Conservation (phyloP, 2,888 invertebrate species). For the Tetramorium bicarinatum region DNA sequence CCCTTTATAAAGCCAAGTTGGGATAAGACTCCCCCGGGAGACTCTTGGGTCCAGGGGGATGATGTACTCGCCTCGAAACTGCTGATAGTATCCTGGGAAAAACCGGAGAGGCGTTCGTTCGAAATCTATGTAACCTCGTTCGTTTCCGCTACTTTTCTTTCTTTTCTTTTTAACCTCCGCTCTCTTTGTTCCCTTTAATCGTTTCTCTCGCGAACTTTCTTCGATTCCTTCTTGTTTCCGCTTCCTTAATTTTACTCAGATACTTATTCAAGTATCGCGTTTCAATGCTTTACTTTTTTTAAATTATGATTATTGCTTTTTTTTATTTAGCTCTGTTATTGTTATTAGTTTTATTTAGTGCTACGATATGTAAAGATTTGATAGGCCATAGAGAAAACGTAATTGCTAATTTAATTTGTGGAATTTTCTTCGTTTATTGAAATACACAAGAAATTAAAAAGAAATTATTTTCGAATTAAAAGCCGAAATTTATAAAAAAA, state of each 20-base stretch:
- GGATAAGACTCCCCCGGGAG: constrained; percentile 80
- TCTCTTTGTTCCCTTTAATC: constrained; percentile 19
- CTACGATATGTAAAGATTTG: neutral
- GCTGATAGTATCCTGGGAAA: constrained; percentile 78
- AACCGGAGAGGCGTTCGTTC: constrained; percentile 67
- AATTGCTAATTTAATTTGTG: neutral
- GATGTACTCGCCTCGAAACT: constrained; percentile 80
- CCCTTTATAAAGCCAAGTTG: constrained; percentile 76
- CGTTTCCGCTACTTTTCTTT: constrained; percentile 23
- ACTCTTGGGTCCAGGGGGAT: constrained; percentile 70
- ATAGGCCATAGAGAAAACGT: neutral
- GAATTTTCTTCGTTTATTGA: neutral
- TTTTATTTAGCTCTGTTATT: neutral
- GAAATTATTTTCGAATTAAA: neutral
- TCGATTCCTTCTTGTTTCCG: neutral
- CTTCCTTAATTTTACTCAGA: constrained; percentile 23
- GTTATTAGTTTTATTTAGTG: constrained; percentile 2
- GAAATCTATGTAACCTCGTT: constrained; percentile 59
- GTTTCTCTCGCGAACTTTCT: neutral
- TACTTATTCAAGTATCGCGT: constrained; percentile 2
- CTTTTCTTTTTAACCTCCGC: constrained; percentile 34
- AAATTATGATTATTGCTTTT: neutral
- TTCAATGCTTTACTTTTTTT: too few relatives aligned
- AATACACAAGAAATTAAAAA: neutral
- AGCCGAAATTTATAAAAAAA: neutral